phyloP scores from a whole-genome alignment of 2,113 vertebrate species.

The Neodon shergylaensis region DNA sequence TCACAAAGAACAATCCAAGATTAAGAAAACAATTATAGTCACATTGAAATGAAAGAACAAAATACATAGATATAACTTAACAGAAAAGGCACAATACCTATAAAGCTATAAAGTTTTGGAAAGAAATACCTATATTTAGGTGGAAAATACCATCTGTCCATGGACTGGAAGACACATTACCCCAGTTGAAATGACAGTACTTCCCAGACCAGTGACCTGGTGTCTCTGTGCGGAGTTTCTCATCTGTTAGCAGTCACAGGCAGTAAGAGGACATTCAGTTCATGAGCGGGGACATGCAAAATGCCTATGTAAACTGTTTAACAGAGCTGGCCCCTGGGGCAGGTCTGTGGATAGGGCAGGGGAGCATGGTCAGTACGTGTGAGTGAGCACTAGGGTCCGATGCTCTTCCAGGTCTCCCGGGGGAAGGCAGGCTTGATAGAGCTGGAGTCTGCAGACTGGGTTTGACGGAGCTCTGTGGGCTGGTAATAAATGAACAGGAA shows the following conservation, averaged over 20 bases:
- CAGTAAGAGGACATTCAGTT: neutral
- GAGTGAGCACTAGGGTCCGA: neutral
- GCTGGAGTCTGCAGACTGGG: slow-evolving; percentile 32
- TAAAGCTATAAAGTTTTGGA: neutral
- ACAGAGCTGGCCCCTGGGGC: neutral
- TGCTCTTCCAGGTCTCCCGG: neutral
- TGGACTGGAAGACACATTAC: neutral
- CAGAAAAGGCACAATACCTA: neutral
- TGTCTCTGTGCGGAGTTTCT: slow-evolving; percentile 15
- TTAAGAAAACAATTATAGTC: slow-evolving; percentile 2
- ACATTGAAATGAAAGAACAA: neutral
- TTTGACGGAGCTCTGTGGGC: slow-evolving; percentile 58
- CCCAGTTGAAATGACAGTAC: neutral
- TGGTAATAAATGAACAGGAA: slow-evolving; percentile 76
- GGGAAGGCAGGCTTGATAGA: slow-evolving; percentile 23
- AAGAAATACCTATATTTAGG: slow-evolving; percentile 25
- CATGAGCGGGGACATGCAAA: neutral
- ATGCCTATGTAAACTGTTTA: neutral
- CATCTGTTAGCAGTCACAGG: neutral
- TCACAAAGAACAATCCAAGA: neutral
- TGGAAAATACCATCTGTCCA: neutral
- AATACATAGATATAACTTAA: neutral
- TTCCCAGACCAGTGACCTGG: neutral
- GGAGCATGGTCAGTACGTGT: neutral
- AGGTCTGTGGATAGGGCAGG: neutral